Evolutionary conservation across 2,888 invertebrate genomes (phyloP), one percentile per base, ranked within the genome.

Genomic region (Chrysomela aeneicollis): DNA sequence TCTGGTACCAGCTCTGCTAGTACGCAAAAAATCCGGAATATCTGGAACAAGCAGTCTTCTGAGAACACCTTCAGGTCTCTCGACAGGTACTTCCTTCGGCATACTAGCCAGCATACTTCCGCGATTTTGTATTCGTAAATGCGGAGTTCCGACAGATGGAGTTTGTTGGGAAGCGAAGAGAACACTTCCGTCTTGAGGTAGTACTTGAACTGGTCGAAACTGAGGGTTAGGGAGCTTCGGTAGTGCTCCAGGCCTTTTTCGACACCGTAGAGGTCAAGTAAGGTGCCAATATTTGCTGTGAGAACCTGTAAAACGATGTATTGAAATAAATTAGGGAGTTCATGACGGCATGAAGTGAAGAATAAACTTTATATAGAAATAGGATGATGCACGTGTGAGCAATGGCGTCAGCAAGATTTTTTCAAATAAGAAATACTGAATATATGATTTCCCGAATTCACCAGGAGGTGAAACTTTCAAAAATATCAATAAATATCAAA

Each of bases 101-200:
- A 93, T 6, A 93, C 88, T 64, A 92, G 83, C 94, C 94, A 94
- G 79, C 93, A 93, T 59, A 90, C 88, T 83, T 91, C 90, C 71
- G 91, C 90, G 32, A 92, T 90, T 76, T 87, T 87, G 67, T 85
- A 86, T 80, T 90, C 90, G 70, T 86, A 89, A 52, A 86, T 85
- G 67, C 88, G 84, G 6, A 89, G 81, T 66, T 87, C 85, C 0
- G 86, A 82, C 53, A 89, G 77, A 0, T 86, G 86, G 21, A 87
- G 80, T 10, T 87, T 86, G 71, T 87, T 87, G 0, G 90, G 88
- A 1, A 90, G 79, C 0, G 89, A 86, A 65, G 87, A 86, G 81
- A 91, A 90, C 59, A 92, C 92, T 83, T 92, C 92, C 73, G 88
- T 88, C 77, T 89, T 88, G 17, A 93, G 84, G 80, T 92, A 93